phyloP scores from a whole-genome alignment of 2,888 invertebrate genomes.

The Phasia obesa region DNA sequence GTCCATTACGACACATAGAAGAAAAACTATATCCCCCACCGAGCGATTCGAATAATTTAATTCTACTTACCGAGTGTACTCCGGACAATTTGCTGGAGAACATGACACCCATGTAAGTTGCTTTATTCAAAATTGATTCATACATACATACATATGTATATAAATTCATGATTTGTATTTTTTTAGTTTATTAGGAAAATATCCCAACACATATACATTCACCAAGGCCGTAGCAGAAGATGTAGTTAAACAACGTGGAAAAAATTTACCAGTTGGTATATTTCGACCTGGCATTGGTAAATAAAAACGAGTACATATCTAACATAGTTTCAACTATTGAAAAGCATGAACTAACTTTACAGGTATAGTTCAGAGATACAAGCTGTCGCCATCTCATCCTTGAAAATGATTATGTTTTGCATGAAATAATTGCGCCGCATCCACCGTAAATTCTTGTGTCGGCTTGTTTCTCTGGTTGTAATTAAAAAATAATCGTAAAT shows the following conservation, averaged over 20 bases:
- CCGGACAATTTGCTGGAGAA: conserved; percentile 84
- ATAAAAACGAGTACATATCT: neutral
- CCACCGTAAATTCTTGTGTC: too few relatives aligned
- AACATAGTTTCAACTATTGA: too few relatives aligned
- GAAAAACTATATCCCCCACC: conserved; percentile 84
- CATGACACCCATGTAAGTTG: conserved; percentile 83
- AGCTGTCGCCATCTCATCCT: too few relatives aligned
- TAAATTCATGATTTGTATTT: neutral
- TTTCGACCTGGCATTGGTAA: conserved; percentile 93
- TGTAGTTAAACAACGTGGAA: conserved; percentile 86
- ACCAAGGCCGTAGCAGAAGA: conserved; percentile 95
- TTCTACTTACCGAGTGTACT: conserved; percentile 83
- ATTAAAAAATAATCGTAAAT: too few relatives aligned
- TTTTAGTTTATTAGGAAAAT: conserved; percentile 86
- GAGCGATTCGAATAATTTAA: conserved; percentile 83
- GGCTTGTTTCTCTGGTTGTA: too few relatives aligned
- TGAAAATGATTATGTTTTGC: too few relatives aligned
- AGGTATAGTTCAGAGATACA: too few relatives aligned
- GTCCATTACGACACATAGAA: conserved; percentile 83
- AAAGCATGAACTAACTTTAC: too few relatives aligned
- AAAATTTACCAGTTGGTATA: conserved; percentile 90
- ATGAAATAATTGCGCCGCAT: too few relatives aligned
- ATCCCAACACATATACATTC: conserved; percentile 95
- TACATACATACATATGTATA: neutral
- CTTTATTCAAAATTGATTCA: neutral